phyloP scores from a whole-genome alignment of 2,888 invertebrate genomes.

The Slavum lentiscoides region DNA sequence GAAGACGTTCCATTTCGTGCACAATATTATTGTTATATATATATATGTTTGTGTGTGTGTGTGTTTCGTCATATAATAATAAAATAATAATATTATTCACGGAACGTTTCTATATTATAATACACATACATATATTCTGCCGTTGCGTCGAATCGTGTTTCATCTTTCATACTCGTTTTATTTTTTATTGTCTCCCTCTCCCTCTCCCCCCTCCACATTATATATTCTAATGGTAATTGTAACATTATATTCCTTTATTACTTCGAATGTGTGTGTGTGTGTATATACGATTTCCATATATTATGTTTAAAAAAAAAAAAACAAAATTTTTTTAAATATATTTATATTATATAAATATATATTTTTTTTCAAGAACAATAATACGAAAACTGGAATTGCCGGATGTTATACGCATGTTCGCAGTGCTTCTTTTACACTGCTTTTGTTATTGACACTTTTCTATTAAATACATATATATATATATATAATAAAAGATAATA shows the following conservation, averaged over 20 bases:
- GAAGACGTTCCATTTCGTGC: conserved; percentile 53
- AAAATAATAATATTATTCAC: conserved; percentile 49
- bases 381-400: conserved; percentile 49
- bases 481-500: conserved; percentile 12
- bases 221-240: conserved; percentile 51
- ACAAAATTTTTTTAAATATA: background rate
- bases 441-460: conserved; percentile 51
- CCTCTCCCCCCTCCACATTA: background rate
- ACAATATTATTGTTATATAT: conserved; percentile 47
- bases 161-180: conserved; percentile 43
- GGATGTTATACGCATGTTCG: conserved; percentile 48
- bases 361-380: conserved; percentile 38
- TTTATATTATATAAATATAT: background rate
- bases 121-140: too few species aligned
- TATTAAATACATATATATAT: background rate
- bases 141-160: conserved; percentile 50
- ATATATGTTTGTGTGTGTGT: too few species aligned
- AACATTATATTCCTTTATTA: conserved; percentile 50
- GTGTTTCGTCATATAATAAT: conserved; percentile 43
- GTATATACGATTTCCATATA: conserved; percentile 46
- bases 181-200: conserved; percentile 35
- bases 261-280: conserved; percentile 3
- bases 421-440: conserved; percentile 28
- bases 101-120: conserved; percentile 37
- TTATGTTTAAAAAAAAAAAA: conserved; percentile 26